Conservation (phyloP, 1,140 invertebrate genomes). For the Watersipora subatra region DNA sequence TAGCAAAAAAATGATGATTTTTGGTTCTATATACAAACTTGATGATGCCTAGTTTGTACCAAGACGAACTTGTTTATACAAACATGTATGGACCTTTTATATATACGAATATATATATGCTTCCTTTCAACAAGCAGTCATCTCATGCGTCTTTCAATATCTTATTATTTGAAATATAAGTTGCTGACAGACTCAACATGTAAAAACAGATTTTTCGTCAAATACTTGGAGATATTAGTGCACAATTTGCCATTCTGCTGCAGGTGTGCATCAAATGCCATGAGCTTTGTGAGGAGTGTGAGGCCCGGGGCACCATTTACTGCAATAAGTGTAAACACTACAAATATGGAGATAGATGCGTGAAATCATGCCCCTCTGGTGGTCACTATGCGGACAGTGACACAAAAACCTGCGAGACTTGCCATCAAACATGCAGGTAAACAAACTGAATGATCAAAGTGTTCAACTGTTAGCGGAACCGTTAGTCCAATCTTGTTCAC, state of each 20-base stretch:
- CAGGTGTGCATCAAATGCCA: constrained; percentile 6
- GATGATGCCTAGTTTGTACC: background rate
- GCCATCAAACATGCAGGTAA: constrained; percentile 3
- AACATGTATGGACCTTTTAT: background rate
- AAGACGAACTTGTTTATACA: background rate
- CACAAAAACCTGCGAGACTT: background rate
- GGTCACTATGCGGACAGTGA: background rate
- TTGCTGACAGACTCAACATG: no score
- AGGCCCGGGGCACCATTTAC: background rate
- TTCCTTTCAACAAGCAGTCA: background rate
- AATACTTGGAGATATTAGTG: no score
- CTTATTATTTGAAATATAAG: background rate
- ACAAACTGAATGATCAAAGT: no score
- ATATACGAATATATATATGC: background rate
- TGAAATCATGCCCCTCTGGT: background rate
- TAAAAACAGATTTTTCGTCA: no score
- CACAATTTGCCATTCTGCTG: background rate
- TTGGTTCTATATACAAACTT: no score
- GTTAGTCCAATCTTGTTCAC: no score
- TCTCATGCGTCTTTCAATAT: background rate
- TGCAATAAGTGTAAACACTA: constrained; percentile 3
- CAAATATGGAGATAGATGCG: background rate
- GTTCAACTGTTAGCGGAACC: no score
- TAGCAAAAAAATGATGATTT: no score
- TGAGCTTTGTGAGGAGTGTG: background rate